These are phyloP conservation scores for Julus scandinavius DNA, from an alignment of 2,888 invertebrate genomes.

Conservation along the genomic window DNA sequence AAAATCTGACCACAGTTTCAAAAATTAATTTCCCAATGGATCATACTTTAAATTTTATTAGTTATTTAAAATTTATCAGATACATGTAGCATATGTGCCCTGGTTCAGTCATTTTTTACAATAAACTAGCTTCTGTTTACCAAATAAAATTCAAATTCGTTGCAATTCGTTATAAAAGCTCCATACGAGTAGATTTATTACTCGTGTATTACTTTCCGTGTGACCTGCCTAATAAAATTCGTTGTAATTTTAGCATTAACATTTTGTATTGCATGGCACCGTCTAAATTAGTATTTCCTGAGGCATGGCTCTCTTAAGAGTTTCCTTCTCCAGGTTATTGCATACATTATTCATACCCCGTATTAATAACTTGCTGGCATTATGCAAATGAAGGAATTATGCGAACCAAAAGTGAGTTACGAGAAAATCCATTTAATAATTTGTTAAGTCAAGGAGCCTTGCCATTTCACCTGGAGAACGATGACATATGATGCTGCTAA, in stretches of 20 bases:
- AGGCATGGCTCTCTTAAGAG: background rate
- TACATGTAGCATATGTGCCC: too few species aligned
- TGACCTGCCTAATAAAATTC: background rate
- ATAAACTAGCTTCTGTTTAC: background rate
- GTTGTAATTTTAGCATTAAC: background rate
- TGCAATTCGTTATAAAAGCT: background rate
- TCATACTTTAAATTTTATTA: too few species aligned
- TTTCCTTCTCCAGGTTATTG: background rate
- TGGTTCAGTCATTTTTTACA: too few species aligned
- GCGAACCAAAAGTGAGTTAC: background rate
- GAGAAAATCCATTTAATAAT: background rate
- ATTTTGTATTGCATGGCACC: background rate
- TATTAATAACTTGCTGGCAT: background rate
- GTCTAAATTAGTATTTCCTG: background rate
- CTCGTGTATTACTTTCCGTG: background rate
- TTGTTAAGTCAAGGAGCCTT: background rate
- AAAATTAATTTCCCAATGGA: too few species aligned
- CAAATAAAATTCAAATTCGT: background rate
- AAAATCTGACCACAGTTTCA: too few species aligned
- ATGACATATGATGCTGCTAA: background rate
- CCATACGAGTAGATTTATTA: too few species aligned
- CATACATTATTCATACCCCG: background rate
- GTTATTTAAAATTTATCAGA: too few species aligned
- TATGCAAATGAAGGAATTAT: background rate
- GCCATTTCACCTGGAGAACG: background rate